Conservation (phyloP, 1,140 invertebrate genomes). For the Brachionus paranguensis region DNA sequence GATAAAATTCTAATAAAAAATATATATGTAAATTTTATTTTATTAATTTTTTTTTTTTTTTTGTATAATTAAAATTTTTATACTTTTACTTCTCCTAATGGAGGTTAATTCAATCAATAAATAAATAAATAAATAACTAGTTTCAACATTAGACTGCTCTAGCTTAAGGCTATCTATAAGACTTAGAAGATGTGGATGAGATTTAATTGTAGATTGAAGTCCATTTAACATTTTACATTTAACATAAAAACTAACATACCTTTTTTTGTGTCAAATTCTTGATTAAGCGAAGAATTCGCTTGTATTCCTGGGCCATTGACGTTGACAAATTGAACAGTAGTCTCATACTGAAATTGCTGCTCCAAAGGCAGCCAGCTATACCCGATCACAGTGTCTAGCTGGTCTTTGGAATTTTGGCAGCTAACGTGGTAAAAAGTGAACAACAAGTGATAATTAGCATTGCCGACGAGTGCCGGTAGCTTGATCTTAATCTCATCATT, state of each 20-base stretch:
- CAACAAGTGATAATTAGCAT: slow-evolving; percentile 16
- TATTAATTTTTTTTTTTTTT: too few species aligned
- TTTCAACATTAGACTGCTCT: too few species aligned
- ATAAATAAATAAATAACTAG: too few species aligned
- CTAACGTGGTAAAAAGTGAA: slow-evolving; percentile 40
- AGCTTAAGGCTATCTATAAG: too few species aligned
- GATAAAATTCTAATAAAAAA: too few species aligned
- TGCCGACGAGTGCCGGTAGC: not conserved
- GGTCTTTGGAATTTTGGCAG: slow-evolving; percentile 38
- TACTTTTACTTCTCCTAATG: too few species aligned
- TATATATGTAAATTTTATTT: too few species aligned
- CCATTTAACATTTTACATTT: too few species aligned
- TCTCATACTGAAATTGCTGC: slow-evolving; percentile 32
- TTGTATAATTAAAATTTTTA: too few species aligned
- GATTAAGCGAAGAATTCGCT: not conserved
- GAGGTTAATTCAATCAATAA: too few species aligned
- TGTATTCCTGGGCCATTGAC: not conserved
- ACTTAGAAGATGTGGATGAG: too few species aligned
- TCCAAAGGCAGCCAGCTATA: slow-evolving; percentile 39
- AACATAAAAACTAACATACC: not conserved
- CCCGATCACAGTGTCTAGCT: slow-evolving; percentile 32
- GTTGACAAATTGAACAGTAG: slow-evolving; percentile 33
- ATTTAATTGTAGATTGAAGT: too few species aligned
- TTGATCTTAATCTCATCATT: slow-evolving; percentile 39
- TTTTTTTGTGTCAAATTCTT: not conserved